Evolutionary conservation across 2,797 vertebrate genomes (phyloP).

Genomic region (Loris lydekkerianus): DNA sequence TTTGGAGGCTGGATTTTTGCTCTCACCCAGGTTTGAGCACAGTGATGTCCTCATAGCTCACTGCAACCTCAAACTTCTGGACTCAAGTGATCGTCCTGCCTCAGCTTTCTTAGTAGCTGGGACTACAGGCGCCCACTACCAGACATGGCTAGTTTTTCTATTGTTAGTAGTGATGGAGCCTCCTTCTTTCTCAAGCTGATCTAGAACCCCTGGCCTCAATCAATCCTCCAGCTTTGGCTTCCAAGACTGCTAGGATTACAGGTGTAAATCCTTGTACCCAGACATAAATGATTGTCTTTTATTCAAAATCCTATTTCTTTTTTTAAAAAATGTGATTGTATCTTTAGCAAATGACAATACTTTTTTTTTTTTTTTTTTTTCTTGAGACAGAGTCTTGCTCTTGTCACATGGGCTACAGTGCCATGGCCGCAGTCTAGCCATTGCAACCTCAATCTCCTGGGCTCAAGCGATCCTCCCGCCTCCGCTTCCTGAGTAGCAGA

Average conservation of each 20-base stretch:
- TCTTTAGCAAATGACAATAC: neutral
- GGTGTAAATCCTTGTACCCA: rapidly evolving
- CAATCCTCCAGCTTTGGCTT: neutral
- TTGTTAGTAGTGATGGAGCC: neutral
- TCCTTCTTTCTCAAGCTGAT: neutral
- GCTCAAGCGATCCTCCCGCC: too few relatives aligned
- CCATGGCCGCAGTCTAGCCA: too few relatives aligned
- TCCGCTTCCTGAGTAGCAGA: too few relatives aligned
- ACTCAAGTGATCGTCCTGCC: neutral
- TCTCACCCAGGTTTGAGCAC: neutral
- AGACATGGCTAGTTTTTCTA: neutral
- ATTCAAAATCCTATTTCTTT: neutral
- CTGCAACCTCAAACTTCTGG: neutral
- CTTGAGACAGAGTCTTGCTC: too few relatives aligned
- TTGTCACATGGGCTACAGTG: too few relatives aligned
- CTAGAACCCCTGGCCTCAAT: neutral
- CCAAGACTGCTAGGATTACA: neutral
- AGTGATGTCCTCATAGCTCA: neutral
- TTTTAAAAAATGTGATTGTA: neutral
- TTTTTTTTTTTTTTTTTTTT: too few relatives aligned
- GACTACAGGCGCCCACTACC: neutral
- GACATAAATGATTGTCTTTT: neutral
- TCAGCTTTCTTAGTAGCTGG: neutral
- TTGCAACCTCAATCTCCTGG: too few relatives aligned
- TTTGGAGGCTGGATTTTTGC: neutral